Evolutionary conservation across 2,888 invertebrate species (phyloP), one percentile per base, ranked within the genome.

Genomic region (Hirtodrosophila cameraria): DNA sequence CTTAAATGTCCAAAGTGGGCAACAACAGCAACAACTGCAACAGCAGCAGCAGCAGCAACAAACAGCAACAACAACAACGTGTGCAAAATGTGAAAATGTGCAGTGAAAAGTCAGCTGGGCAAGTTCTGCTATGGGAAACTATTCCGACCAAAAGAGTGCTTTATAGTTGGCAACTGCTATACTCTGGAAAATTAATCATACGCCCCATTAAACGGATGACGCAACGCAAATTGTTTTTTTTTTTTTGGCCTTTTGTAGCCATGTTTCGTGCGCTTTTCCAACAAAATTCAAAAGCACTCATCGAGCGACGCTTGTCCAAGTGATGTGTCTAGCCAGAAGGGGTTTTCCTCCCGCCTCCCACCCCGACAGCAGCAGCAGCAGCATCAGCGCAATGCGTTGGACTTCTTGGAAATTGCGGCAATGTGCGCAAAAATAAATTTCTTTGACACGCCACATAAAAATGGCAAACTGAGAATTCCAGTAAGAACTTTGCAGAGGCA

Each of bases 1-100:
- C 86, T 83, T 86, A 85, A 86, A 83, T 86, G 83, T 86, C 83
- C 83, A 86, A 83, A 86, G 86, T 83, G 86, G 83, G 78, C 75
- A 75, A 85, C 85, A 78, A 81, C 80, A 72, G 53, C 61, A 38
- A 30, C 48, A 71, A 35, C 55, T 58, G 8, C 30, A 61, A n/a
- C 57, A 35, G 16, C 57, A 62, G 33, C 53, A 33, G 13, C 53
- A 52, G 31, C 75, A 65, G 62, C 76, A 31, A 31, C 63, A 50
- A 28, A 27, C 64, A 43, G 18, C 62, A 35, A 38, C 33, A 18
- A 46, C 53, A 50, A 53, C 70, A 20, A 39, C 49, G 48, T 60
- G 63, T 83, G 86, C 74, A 85, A 82, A 84, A 78, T 80, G 79
- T 81, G 86, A 83, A 81, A 88, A 87, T 86, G 82, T 85, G 71